phyloP scores from a whole-genome alignment of 2,888 invertebrate genomes.

The Athalia rosae region DNA sequence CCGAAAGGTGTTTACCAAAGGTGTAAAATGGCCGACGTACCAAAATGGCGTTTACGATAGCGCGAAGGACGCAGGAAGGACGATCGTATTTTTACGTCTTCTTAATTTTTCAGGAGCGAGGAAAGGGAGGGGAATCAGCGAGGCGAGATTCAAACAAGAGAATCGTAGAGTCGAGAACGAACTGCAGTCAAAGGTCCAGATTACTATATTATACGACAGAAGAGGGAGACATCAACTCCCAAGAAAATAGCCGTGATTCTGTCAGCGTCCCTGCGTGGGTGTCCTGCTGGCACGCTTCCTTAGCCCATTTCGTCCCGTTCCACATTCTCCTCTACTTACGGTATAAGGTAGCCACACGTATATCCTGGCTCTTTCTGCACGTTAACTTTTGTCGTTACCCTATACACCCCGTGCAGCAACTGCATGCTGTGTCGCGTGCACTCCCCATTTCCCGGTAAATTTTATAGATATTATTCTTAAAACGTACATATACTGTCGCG shows the following conservation, averaged over 20 bases:
- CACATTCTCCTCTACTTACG: not conserved
- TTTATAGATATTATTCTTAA: no score
- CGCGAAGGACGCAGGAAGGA: not conserved
- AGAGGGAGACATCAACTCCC: conserved; percentile 15
- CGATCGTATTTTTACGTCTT: not conserved
- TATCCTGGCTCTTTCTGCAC: not conserved
- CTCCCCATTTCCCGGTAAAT: conserved; percentile 20
- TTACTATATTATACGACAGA: no score
- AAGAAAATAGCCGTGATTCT: conserved; percentile 61
- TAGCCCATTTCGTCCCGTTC: conserved; percentile 18
- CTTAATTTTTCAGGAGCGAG: no score
- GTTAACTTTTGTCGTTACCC: conserved; percentile 31
- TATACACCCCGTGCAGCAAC: not conserved
- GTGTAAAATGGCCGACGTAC: conserved; percentile 15
- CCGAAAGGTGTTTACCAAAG: conserved; percentile 19
- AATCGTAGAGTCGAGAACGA: no score
- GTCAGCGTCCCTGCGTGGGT: conserved; percentile 53
- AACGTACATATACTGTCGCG: no score
- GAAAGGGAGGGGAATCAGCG: no score
- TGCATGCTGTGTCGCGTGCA: conserved; percentile 55
- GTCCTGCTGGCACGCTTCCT: conserved; percentile 46
- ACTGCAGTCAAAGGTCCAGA: no score
- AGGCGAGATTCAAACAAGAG: no score
- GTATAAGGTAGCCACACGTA: no score
- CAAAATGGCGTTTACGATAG: conserved; percentile 10